Base-by-base conservation (phyloP, 1,140 invertebrate species). In the Penaeus vannamei region DNA sequence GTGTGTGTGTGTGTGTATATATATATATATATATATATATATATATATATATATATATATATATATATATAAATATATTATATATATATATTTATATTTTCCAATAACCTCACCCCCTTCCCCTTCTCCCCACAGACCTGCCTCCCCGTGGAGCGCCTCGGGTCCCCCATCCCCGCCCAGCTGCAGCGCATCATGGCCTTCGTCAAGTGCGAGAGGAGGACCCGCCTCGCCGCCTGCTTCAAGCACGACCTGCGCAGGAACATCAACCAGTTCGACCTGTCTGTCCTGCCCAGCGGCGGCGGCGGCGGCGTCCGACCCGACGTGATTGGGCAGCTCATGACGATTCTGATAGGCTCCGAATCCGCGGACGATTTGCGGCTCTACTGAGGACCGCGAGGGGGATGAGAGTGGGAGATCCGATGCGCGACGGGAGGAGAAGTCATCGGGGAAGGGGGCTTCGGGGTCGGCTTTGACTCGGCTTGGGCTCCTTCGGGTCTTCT, bases 171-270 rank as follows among this genome's bases (percentile, higher is more conserved):
- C 2, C 81, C 80, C 46, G 26, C 14, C 61, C 29, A 69, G 4
- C 42, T 88, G 17, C 86, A 88, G n/a, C 79, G 86, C 8, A 29
- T 88, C 80, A 53, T 88, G 80, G 62, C 53, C 81, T 88, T 83
- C 86, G 32, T 84, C 26, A 76, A 76, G 86, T 88, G 86, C 86
- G 86, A 88, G 62, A 83, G 69, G 62, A 83, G 72, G 46, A 69
- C 17, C 17, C 80, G 86, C 36, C 46, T 88, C 22, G n/a, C 79
- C 64, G 62, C 80, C 80, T 88, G 86, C 66, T 76, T 83, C 86
- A 88, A 84, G 86, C 80, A 84, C 22, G 81, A 83, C 66, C 36
- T 88, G 26, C 26, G 86, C 3, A 69, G 59, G 12, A 83, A 88
- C 64, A 61, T 88, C 20, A 17, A 26, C 22, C 62, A 83, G 32